Percentiles rank a stretch among this genome's conserved stretches.
These are phyloP conservation scores for Syritta pipiens DNA, from an alignment of 2,888 invertebrate genomes.

Conservation along the genomic window DNA sequence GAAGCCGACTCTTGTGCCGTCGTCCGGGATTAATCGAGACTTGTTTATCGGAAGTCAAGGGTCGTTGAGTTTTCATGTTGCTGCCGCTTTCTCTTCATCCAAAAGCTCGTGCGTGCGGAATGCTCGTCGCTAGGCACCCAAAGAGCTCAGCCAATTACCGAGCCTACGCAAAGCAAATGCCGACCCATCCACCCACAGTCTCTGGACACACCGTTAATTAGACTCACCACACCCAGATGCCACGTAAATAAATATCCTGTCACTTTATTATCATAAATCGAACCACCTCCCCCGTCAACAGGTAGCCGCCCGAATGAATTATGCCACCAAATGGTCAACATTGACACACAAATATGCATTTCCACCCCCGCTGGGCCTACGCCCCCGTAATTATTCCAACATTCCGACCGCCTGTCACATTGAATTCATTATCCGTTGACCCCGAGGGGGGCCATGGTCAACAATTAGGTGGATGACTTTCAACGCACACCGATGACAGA, in stretches of 20 bases:
- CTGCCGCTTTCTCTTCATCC: too few species aligned
- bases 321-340: background rate
- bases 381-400: constrained; percentile 10
- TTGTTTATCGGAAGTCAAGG: too few species aligned
- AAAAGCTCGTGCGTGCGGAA: too few species aligned
- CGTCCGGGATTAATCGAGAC: too few species aligned
- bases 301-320: background rate
- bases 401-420: constrained; percentile 7
- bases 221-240: background rate
- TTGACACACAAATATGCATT: background rate
- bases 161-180: too few species aligned
- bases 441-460: background rate
- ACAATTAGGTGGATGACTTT: background rate
- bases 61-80: too few species aligned
- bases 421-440: constrained; percentile 4
- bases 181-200: too few species aligned
- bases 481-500: background rate
- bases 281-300: constrained; percentile 8
- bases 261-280: background rate
- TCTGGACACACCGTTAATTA: constrained; percentile 3
- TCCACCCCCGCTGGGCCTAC: background rate
- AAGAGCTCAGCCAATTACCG: too few species aligned
- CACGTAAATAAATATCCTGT: constrained; percentile 7
- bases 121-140: too few species aligned
- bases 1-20: too few species aligned